Evolutionary conservation across 2,797 vertebrate species (phyloP).

Genomic region (Enoplosus armatus): DNA sequence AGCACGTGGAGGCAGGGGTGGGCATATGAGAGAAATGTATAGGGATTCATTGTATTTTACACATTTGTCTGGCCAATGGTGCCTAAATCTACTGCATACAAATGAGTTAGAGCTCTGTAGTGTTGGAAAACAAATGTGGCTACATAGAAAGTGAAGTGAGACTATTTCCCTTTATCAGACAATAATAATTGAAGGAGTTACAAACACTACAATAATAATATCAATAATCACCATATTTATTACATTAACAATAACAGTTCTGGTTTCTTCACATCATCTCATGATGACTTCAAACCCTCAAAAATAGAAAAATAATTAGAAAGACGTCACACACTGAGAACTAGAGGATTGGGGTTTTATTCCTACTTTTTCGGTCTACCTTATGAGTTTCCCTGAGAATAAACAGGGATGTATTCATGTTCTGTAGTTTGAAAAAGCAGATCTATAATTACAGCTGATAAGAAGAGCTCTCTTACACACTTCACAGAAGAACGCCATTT

Average conservation of each 20-base stretch:
- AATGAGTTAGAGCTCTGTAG: no score
- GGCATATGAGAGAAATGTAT: no score
- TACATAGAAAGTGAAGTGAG: background rate
- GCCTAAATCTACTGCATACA: no score
- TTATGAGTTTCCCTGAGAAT: conserved; percentile 20
- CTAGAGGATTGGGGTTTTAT: background rate
- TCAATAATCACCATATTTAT: background rate
- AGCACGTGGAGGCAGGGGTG: no score
- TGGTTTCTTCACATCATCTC: background rate
- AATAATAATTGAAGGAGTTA: background rate
- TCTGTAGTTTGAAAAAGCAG: conserved; percentile 1
- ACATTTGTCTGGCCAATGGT: no score
- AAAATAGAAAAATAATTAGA: background rate
- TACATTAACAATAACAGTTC: background rate
- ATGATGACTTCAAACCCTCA: no score
- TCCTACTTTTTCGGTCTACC: background rate
- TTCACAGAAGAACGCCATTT: conserved; percentile 53
- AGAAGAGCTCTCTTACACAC: conserved; percentile 58
- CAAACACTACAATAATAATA: background rate
- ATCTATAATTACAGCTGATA: conserved; percentile 57
- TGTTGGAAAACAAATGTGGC: no score
- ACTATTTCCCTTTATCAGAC: background rate
- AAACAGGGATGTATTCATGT: background rate
- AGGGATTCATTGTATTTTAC: no score
- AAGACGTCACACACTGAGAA: background rate